Evolutionary conservation across 2,797 vertebrate genomes (phyloP).

Genomic region (Spinus olivaceus): DNA sequence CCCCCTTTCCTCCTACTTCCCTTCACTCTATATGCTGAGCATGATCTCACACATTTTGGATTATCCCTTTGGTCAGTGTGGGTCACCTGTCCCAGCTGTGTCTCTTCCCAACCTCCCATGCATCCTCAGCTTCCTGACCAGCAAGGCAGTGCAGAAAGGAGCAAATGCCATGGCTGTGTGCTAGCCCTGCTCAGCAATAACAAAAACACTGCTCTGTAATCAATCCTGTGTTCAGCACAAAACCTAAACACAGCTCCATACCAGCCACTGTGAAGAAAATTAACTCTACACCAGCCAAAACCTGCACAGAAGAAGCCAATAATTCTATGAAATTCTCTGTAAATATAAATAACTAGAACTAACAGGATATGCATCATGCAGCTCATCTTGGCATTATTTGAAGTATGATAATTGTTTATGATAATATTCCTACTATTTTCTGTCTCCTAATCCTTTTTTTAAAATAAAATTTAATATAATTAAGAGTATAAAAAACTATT

Average conservation of each 20-base stretch:
- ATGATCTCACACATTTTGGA: neutral
- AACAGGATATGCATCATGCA: neutral
- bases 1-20: neutral
- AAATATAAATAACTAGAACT: neutral
- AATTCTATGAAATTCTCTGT: neutral
- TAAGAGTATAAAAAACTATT: neutral
- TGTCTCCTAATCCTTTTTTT: neutral
- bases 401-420: neutral
- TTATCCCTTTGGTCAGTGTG: neutral
- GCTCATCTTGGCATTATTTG: neutral
- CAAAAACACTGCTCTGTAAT: neutral
- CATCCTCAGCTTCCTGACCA: neutral
- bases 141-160: fast-evolving
- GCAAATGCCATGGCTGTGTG: neutral
- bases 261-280: neutral
- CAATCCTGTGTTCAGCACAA: neutral
- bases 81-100: neutral
- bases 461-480: neutral
- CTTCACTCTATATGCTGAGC: neutral
- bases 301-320: neutral
- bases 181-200: neutral
- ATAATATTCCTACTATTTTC: neutral
- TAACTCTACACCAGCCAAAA: neutral
- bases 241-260: neutral
- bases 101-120: neutral